These are phyloP conservation scores for Barnardius zonarius DNA, from an alignment of 2,113 vertebrate genomes.

Conservation along the genomic window DNA sequence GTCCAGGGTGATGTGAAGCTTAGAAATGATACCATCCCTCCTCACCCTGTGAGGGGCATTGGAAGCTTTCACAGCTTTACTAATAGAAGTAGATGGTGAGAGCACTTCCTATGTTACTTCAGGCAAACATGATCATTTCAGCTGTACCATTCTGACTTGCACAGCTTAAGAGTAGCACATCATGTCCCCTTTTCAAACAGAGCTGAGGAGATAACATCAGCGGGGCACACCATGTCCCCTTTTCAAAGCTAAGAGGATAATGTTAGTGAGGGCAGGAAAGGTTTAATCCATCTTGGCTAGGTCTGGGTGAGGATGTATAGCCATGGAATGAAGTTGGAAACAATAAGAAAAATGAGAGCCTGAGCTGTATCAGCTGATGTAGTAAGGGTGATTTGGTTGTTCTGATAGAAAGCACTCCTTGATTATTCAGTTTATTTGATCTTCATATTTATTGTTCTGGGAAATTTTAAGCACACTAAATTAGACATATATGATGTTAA, in stretches of 20 bases:
- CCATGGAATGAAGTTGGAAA: not conserved
- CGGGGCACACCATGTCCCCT: not conserved
- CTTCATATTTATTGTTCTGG: not conserved
- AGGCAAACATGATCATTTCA: not conserved
- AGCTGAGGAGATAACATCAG: not conserved
- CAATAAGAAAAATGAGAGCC: not conserved
- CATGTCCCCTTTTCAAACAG: not conserved
- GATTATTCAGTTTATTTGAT: not conserved
- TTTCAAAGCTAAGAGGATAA: not conserved
- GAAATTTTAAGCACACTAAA: not conserved
- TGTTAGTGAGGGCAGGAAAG: not conserved
- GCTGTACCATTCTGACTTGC: not conserved
- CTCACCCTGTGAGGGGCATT: not conserved
- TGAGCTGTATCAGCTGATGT: not conserved
- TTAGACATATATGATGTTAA: not conserved
- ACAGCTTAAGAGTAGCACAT: not conserved
- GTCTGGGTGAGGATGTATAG: not conserved
- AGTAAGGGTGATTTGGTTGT: not conserved
- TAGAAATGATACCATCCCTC: not conserved
- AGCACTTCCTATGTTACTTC: not conserved
- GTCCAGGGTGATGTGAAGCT: not conserved
- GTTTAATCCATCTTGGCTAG: not conserved
- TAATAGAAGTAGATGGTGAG: not conserved
- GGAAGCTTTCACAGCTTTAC: not conserved
- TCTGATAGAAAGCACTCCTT: not conserved